Conservation (phyloP, 2,888 invertebrate genomes). For the Maniola hyperantus region DNA sequence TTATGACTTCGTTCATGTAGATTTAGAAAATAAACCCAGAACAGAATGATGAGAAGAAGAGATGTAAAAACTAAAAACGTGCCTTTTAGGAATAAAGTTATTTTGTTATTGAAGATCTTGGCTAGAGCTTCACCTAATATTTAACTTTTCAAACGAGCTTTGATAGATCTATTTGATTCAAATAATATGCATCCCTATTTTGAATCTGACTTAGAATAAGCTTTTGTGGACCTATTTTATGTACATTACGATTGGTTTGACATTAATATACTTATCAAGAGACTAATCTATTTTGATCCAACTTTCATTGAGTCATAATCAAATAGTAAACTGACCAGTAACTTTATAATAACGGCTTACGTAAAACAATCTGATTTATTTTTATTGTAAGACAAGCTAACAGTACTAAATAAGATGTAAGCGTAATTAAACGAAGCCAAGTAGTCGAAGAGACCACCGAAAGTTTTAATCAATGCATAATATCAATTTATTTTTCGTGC, state of each 20-base stretch:
- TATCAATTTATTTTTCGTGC: too few species aligned
- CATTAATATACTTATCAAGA: constrained; percentile 7
- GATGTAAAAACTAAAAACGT: too few species aligned
- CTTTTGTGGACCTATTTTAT: background rate
- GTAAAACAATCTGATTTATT: constrained; percentile 28
- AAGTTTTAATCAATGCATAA: background rate
- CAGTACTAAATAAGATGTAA: constrained; percentile 25
- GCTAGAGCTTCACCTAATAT: too few species aligned
- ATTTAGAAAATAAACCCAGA: too few species aligned
- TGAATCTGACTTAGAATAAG: background rate
- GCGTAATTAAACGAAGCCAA: constrained; percentile 20
- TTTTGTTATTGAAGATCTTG: too few species aligned
- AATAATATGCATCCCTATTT: too few species aligned
- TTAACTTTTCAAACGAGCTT: too few species aligned
- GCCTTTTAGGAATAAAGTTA: too few species aligned
- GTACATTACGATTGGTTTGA: background rate
- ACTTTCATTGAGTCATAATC: constrained; percentile 25
- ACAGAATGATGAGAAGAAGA: too few species aligned
- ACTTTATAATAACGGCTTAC: constrained; percentile 22
- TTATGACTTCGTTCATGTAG: too few species aligned
- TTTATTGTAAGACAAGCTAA: constrained; percentile 25
- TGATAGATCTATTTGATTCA: too few species aligned
- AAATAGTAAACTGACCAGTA: constrained; percentile 13
- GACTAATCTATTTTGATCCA: constrained; percentile 7
- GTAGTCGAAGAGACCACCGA: constrained; percentile 5